phyloP scores from a whole-genome alignment of 1,140 invertebrate species.

The Temnothorax curvispinosus region DNA sequence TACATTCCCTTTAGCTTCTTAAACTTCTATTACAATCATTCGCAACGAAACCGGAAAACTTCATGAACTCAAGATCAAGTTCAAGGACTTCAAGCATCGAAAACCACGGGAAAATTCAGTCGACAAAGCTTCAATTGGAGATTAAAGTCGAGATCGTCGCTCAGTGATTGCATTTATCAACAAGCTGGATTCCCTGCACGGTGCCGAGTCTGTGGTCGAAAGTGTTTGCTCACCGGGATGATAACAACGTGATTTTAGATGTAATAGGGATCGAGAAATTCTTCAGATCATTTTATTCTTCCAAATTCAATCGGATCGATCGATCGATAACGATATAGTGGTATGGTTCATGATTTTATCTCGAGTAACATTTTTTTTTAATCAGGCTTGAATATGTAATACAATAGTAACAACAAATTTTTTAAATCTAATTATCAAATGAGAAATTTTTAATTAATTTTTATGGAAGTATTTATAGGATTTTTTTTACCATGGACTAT shows the following conservation, averaged over 20 bases:
- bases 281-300: slow-evolving; percentile 28
- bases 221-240: slow-evolving; percentile 64
- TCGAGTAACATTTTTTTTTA: not conserved
- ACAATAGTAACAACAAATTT: not conserved
- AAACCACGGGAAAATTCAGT: slow-evolving; percentile 4
- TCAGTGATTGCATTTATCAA: slow-evolving; percentile 3
- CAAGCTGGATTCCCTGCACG: slow-evolving; percentile 59
- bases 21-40: slow-evolving; percentile 1
- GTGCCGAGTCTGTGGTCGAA: slow-evolving; percentile 1
- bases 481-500: not conserved
- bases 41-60: slow-evolving; percentile 8
- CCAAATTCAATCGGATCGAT: slow-evolving; percentile 10
- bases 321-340: slow-evolving; percentile 8
- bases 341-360: slow-evolving; percentile 23
- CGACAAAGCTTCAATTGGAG: not conserved
- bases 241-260: slow-evolving; percentile 40
- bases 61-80: not conserved
- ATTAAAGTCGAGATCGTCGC: slow-evolving; percentile 51
- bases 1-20: not conserved
- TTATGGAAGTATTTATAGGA: not conserved
- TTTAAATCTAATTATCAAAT: not conserved
- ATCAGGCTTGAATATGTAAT: not conserved
- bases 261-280: not conserved
- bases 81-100: not conserved
- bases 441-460: not conserved